A percentile compares a stretch with the other conserved stretches of the same genome.
Evolutionary conservation across 1,140 invertebrate species (phyloP).

Genomic region (Drosophila sp.): DNA sequence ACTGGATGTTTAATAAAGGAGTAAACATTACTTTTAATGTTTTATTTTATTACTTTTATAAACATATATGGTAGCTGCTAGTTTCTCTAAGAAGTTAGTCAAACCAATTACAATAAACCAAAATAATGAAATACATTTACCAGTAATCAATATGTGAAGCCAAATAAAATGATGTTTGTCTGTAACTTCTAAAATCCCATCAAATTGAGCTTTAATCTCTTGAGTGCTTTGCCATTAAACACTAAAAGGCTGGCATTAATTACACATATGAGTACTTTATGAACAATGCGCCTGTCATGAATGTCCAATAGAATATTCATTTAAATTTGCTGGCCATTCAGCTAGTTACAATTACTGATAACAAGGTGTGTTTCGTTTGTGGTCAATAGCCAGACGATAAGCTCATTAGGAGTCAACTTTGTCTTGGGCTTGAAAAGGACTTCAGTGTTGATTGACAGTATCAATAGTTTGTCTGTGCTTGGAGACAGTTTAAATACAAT

Average conservation of each 20-base stretch:
- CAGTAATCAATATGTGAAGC: no score
- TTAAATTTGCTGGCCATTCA: background rate
- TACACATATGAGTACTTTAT: background rate
- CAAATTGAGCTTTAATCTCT: background rate
- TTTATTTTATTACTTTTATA: no score
- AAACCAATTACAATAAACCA: no score
- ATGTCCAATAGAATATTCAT: conserved; percentile 16
- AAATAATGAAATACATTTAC: no score
- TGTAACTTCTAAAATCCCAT: background rate
- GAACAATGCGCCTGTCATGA: conserved; percentile 2
- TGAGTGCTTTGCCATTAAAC: background rate
- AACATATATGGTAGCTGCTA: no score
- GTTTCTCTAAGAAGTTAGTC: no score
- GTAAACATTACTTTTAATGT: no score
- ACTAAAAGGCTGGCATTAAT: background rate
- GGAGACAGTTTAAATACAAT: background rate
- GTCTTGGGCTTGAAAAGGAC: background rate
- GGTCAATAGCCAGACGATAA: conserved; percentile 2
- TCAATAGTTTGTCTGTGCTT: background rate
- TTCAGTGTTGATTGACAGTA: background rate
- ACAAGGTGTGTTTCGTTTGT: background rate
- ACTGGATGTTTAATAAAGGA: no score
- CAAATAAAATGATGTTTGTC: background rate
- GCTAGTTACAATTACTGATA: background rate
- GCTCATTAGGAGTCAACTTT: background rate